Conservation (phyloP, 2,797 vertebrate genomes). For the Taeniopygia guttata region DNA sequence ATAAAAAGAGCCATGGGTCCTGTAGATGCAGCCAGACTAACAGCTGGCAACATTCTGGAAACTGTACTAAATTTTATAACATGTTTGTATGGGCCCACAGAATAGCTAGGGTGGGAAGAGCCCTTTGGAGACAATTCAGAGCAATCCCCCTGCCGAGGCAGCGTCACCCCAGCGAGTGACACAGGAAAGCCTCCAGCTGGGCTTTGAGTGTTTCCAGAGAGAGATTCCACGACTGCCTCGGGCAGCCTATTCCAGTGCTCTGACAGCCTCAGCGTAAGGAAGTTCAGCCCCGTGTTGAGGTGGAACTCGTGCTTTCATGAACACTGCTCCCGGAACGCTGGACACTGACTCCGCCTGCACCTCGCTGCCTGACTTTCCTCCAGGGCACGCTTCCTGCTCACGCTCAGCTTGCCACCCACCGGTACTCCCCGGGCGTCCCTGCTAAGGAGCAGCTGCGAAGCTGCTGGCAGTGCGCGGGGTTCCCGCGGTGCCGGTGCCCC, state of each 20-base stretch:
- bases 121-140: not conserved
- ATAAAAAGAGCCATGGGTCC: not conserved
- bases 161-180: not conserved
- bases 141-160: not conserved
- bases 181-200: not conserved
- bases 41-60: not conserved
- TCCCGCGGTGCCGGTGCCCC: not conserved
- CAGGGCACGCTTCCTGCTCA: not conserved
- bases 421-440: too few relatives aligned
- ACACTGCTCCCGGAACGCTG: not conserved
- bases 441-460: fast-evolving
- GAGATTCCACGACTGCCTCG: not conserved
- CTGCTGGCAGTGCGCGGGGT: fast-evolving
- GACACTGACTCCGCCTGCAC: too few relatives aligned
- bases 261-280: not conserved
- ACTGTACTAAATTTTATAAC: fast-evolving
- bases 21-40: too few relatives aligned
- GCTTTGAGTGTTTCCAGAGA: not conserved
- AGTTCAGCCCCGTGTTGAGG: not conserved
- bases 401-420: not conserved
- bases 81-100: not conserved
- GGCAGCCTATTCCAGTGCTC: not conserved
- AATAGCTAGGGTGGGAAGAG: not conserved
- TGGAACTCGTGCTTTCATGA: not conserved
- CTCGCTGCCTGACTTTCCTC: not conserved